phyloP scores from a whole-genome alignment of 2,113 vertebrate genomes.

The Prunella fulvescens region DNA sequence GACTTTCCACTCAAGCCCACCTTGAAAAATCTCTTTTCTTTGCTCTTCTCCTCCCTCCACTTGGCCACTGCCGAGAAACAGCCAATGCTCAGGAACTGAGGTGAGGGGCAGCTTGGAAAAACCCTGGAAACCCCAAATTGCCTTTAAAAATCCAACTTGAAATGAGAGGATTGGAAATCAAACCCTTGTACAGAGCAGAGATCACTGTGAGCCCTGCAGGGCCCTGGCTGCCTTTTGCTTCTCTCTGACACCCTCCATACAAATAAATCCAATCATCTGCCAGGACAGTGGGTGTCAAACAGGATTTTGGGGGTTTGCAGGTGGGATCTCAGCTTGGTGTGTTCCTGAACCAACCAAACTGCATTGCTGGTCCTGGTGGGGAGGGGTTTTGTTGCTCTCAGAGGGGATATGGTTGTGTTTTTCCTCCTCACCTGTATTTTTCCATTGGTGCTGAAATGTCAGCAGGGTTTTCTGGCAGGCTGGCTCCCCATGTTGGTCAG shows the following conservation, averaged over 20 bases:
- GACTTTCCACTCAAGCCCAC: background rate
- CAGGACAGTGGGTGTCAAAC: background rate
- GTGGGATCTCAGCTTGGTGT: background rate
- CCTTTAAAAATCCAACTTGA: background rate
- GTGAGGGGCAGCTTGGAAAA: background rate
- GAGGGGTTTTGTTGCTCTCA: background rate
- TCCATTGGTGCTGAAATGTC: background rate
- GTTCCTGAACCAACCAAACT: background rate
- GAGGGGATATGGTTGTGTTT: background rate
- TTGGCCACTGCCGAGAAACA: background rate
- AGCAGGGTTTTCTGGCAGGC: conserved; percentile 38
- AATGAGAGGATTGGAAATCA: background rate
- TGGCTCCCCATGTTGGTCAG: conserved; percentile 1
- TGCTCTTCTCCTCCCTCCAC: background rate
- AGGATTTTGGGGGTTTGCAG: background rate
- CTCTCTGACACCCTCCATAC: background rate
- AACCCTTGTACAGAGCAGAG: background rate
- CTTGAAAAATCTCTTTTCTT: background rate
- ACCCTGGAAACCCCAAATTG: background rate
- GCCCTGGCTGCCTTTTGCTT: background rate
- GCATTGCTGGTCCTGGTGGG: background rate
- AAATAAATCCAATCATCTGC: background rate
- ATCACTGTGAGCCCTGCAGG: background rate
- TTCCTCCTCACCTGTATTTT: background rate
- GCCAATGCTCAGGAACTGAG: background rate